Evolutionary conservation across 2,888 invertebrate genomes (phyloP).

Genomic region (Drosophila borealis): DNA sequence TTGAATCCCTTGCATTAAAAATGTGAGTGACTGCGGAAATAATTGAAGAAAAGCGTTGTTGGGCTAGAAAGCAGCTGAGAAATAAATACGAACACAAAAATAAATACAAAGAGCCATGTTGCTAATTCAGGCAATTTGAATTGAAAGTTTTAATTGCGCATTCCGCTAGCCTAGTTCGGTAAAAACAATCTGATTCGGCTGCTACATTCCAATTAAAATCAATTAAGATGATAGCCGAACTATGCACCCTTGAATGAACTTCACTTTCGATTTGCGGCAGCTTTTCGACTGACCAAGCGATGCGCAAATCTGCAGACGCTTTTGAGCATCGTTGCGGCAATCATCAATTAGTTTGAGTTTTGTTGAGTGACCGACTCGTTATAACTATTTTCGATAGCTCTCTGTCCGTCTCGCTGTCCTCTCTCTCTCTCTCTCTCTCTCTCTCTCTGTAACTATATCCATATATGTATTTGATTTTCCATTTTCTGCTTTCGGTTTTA

Average conservation of each 20-base stretch:
- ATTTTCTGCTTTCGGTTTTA: neutral
- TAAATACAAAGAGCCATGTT: no score
- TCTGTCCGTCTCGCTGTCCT: neutral
- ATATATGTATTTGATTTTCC: neutral
- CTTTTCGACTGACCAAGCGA: neutral
- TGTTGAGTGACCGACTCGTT: neutral
- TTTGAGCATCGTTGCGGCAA: neutral
- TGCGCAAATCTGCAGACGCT: neutral
- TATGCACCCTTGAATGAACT: neutral
- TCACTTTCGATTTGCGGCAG: constrained; percentile 1
- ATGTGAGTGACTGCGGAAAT: no score
- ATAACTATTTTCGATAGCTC: neutral
- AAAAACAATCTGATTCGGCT: neutral
- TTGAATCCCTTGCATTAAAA: no score
- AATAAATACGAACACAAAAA: no score
- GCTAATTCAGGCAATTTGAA: no score
- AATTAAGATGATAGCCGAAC: neutral
- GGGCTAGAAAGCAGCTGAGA: no score
- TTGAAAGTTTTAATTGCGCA: no score
- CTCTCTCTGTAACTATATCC: neutral
- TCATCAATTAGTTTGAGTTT: constrained; percentile 11
- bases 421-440: no score
- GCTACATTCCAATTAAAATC: neutral
- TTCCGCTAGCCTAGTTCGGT: no score
- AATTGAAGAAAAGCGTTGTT: no score